Conservation (phyloP, 2,888 invertebrate species). For the Leucophenga maculata region DNA sequence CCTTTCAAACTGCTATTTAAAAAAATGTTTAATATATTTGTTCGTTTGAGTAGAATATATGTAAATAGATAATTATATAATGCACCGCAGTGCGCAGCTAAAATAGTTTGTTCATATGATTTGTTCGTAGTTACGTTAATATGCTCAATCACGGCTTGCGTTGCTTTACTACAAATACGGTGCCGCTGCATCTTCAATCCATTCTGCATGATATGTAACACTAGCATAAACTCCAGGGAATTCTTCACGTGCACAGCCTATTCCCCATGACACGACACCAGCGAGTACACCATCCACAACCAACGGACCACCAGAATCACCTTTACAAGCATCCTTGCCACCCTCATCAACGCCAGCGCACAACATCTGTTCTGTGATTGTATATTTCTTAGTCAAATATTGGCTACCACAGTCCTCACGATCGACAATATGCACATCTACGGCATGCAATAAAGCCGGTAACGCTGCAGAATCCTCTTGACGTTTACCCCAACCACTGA, state of each 20-base stretch:
- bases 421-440: conserved; percentile 73
- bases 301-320: conserved; percentile 69
- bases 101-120: neutral
- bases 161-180: conserved; percentile 42
- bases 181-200: conserved; percentile 55
- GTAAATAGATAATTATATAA: too few relatives aligned
- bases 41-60: conserved; percentile 24
- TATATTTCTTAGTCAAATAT: conserved; percentile 67
- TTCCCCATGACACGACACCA: conserved; percentile 69
- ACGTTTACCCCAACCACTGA: conserved; percentile 68
- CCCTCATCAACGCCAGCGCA: conserved; percentile 61
- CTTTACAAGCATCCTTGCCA: conserved; percentile 64
- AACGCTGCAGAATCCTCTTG: conserved; percentile 53
- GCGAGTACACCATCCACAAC: conserved; percentile 51
- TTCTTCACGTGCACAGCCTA: conserved; percentile 60
- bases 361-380: conserved; percentile 62
- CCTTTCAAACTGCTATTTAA: neutral
- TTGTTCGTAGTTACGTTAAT: neutral
- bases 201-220: conserved; percentile 47
- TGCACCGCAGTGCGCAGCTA: neutral
- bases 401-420: conserved; percentile 71
- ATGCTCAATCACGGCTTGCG: neutral
- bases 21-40: conserved; percentile 37
- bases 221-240: conserved; percentile 66
- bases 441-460: conserved; percentile 71